Conservation (phyloP, 2,113 vertebrate genomes). For the Oriolus oriolus region DNA sequence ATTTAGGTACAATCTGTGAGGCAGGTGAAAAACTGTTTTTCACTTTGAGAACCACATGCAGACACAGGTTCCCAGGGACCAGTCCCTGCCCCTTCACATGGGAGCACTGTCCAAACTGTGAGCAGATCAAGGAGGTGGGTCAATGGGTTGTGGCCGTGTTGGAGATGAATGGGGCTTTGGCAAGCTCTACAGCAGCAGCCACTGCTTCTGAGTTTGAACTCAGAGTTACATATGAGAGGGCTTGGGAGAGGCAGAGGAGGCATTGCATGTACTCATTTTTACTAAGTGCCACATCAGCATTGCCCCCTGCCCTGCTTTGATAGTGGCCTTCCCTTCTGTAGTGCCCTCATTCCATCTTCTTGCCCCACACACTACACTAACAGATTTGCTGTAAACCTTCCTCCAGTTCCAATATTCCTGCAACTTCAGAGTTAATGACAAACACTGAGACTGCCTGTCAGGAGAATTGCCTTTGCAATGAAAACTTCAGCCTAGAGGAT, state of each 20-base stretch:
- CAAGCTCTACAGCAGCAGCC: neutral
- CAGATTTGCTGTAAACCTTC: neutral
- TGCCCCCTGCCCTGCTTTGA: neutral
- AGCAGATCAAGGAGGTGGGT: neutral
- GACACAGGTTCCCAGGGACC: neutral
- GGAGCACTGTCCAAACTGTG: fast-evolving
- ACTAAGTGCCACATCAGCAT: fast-evolving
- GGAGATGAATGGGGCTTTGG: neutral
- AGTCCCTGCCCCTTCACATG: neutral
- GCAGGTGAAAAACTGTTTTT: neutral
- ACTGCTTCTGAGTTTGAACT: neutral
- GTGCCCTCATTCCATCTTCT: neutral
- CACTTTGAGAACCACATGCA: neutral
- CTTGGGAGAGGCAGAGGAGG: neutral
- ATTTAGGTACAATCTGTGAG: neutral
- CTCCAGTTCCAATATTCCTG: neutral
- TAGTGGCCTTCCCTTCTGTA: neutral
- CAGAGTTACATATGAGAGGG: fast-evolving
- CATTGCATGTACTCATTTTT: neutral
- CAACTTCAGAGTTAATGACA: neutral
- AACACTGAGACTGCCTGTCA: neutral
- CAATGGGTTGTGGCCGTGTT: neutral
- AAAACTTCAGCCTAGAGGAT: neutral
- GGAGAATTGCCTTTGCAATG: neutral
- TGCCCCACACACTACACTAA: neutral